Evolutionary conservation across 2,797 vertebrate genomes (phyloP).

Genomic region (Momotus momota): DNA sequence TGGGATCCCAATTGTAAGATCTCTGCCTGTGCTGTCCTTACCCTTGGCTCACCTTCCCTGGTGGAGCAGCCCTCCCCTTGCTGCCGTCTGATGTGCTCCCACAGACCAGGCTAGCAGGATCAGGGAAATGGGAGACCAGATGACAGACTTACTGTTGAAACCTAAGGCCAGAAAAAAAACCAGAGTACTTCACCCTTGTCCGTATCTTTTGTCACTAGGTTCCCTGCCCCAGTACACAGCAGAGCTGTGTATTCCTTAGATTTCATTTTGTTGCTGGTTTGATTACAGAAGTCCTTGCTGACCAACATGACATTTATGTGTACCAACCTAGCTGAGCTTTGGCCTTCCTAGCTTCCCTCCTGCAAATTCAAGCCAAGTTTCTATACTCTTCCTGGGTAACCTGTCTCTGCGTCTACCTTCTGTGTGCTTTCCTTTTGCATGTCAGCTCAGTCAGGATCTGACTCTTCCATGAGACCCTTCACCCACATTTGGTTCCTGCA

Average conservation of each 20-base stretch:
- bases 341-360: not conserved
- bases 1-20: not conserved
- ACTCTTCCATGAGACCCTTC: not conserved
- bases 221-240: accelerated
- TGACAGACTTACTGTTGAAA: not conserved
- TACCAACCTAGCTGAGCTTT: not conserved
- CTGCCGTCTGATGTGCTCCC: accelerated
- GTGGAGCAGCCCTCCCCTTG: not conserved
- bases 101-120: not conserved
- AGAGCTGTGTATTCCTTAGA: not conserved
- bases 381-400: not conserved
- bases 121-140: not conserved
- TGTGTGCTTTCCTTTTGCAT: not conserved
- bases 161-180: not conserved
- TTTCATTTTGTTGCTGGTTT: not conserved
- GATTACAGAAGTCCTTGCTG: not conserved
- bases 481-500: not conserved
- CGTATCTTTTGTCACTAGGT: not conserved
- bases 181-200: not conserved
- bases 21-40: not conserved
- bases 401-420: not conserved
- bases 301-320: accelerated
- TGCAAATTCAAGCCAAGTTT: not conserved
- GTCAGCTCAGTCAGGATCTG: not conserved
- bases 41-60: not conserved